These are phyloP conservation scores for Aphelinus atriplicis DNA, from an alignment of 1,140 invertebrate genomes.

Conservation along the genomic window DNA sequence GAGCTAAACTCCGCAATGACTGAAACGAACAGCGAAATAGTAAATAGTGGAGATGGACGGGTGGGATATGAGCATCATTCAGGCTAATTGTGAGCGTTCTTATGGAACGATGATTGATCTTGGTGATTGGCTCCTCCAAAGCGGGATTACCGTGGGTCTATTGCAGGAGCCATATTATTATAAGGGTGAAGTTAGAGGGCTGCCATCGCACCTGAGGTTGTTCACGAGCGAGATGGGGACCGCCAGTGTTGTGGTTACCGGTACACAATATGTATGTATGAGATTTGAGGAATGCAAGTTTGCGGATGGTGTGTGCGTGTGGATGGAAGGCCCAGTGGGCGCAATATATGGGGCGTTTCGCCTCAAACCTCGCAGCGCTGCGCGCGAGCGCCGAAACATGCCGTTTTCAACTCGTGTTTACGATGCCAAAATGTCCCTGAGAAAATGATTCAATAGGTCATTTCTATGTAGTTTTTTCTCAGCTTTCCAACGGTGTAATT, in stretches of 20 bases:
- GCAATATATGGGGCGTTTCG: slow-evolving; percentile 18
- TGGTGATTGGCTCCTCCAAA: neutral
- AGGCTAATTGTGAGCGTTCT: neutral
- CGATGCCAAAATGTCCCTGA: no score
- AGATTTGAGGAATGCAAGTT: slow-evolving; percentile 41
- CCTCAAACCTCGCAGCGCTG: no score
- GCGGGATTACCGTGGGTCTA: neutral
- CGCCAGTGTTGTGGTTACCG: neutral
- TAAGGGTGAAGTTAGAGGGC: neutral
- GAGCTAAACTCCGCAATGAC: neutral
- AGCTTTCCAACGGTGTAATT: no score
- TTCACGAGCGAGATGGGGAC: neutral
- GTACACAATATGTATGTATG: neutral
- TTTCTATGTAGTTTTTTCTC: no score
- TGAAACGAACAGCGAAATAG: neutral
- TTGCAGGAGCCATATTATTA: slow-evolving; percentile 12
- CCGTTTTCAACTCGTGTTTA: no score
- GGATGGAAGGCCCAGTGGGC: slow-evolving; percentile 34
- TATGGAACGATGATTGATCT: neutral
- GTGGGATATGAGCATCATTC: neutral
- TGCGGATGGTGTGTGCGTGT: slow-evolving; percentile 30
- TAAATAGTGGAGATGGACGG: neutral
- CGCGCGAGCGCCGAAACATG: no score
- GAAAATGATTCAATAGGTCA: no score
- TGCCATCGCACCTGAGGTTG: neutral